Conservation (phyloP, 2,113 vertebrate species). For the Pleuronectes platessa region DNA sequence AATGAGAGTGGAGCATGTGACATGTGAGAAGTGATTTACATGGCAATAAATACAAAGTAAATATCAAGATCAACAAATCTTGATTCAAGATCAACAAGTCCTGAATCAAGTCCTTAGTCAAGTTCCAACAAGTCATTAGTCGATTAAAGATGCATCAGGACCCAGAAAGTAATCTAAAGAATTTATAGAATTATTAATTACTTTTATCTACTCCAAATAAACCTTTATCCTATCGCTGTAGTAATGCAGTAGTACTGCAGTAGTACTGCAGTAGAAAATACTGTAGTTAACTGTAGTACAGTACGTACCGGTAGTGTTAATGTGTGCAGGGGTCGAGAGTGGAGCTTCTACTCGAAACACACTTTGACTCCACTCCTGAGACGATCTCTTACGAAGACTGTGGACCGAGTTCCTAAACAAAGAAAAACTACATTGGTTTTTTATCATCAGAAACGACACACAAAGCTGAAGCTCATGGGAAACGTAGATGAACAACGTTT, state of each 20-base stretch:
- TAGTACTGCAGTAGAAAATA: background rate
- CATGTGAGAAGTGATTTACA: too few relatives aligned
- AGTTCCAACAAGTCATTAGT: background rate
- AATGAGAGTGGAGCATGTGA: background rate
- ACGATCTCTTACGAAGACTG: conserved; percentile 84
- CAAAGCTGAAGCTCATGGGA: background rate
- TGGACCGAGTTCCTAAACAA: conserved; percentile 88
- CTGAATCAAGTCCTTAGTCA: background rate
- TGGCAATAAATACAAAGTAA: too few relatives aligned
- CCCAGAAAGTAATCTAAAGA: too few relatives aligned
- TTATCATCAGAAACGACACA: background rate
- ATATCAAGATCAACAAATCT: too few relatives aligned
- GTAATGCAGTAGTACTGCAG: too few relatives aligned
- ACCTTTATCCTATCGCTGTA: too few relatives aligned
- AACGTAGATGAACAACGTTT: background rate
- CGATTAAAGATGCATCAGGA: too few relatives aligned
- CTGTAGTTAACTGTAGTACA: background rate
- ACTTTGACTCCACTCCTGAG: conserved; percentile 75
- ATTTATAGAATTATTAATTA: too few relatives aligned
- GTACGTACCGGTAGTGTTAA: background rate
- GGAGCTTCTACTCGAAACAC: conserved; percentile 67
- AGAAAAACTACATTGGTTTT: background rate
- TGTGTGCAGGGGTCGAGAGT: conserved; percentile 1
- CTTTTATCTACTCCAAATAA: too few relatives aligned
- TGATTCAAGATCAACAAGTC: too few relatives aligned